Evolutionary conservation across 2,113 vertebrate species (phyloP).

Genomic region (Gasterosteus aculeatus): DNA sequence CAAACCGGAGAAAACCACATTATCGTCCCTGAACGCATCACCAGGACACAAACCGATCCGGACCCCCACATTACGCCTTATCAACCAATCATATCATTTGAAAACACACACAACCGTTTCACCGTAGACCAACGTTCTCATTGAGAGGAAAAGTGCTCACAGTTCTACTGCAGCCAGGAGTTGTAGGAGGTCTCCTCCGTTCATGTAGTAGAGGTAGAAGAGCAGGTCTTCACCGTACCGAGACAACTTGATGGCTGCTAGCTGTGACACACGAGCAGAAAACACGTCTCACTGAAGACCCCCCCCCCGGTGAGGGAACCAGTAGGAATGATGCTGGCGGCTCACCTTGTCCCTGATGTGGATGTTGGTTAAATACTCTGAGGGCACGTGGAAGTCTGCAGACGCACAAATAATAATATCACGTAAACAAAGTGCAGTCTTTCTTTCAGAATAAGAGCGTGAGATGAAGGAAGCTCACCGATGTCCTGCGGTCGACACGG

Average conservation of each 20-base stretch:
- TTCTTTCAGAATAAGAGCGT: too few relatives aligned
- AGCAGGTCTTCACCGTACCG: conserved; percentile 99
- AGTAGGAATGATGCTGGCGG: too few relatives aligned
- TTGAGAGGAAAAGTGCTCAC: conserved; percentile 77
- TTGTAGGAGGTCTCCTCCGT: conserved; percentile 98
- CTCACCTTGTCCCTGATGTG: conserved; percentile 98
- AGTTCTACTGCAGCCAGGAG: conserved; percentile 99
- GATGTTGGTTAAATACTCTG: conserved; percentile 99
- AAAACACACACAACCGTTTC: too few relatives aligned
- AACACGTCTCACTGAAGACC: too few relatives aligned
- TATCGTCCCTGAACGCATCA: too few relatives aligned
- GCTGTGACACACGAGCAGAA: conserved; percentile 76
- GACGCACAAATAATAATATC: conserved; percentile 10
- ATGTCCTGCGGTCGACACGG: conserved; percentile 99
- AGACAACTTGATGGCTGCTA: conserved; percentile 98
- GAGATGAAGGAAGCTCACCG: conserved; percentile 80
- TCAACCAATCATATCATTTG: too few relatives aligned
- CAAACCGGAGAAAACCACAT: not conserved
- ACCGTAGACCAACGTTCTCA: too few relatives aligned
- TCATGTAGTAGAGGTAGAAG: conserved; percentile 99
- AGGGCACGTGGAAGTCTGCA: conserved; percentile 98
- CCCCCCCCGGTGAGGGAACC: too few relatives aligned
- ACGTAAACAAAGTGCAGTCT: too few relatives aligned
- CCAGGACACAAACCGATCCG: too few relatives aligned
- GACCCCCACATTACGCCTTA: too few relatives aligned